Percentiles rank a stretch among this genome's conserved stretches.
These are phyloP conservation scores for Orius insidiosus DNA, from an alignment of 1,140 invertebrate species.

Conservation along the genomic window DNA sequence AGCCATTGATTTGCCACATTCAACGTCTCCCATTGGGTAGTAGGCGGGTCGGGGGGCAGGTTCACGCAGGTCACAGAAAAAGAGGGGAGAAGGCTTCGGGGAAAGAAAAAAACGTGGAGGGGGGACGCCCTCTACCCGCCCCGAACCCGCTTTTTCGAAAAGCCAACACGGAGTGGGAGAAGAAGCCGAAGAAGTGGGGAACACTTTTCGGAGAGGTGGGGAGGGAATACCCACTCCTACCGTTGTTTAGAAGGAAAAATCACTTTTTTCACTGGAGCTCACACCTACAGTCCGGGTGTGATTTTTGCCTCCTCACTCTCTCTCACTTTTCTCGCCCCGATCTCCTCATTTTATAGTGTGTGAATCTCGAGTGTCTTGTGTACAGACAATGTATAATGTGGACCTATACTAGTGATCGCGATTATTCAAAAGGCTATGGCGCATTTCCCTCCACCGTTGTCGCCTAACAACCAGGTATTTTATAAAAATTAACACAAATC, in stretches of 20 bases:
- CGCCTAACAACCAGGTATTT: conserved; percentile 8
- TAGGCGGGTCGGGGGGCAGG: too few species aligned
- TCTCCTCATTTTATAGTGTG: not conserved
- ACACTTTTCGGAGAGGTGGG: too few species aligned
- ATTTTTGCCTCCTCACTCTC: conserved; percentile 1
- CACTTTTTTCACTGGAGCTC: conserved; percentile 7
- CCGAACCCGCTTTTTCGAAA: too few species aligned
- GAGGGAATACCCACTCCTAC: not conserved
- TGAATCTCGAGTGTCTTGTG: not conserved
- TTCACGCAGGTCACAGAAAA: too few species aligned
- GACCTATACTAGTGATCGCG: not conserved
- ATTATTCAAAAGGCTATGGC: not conserved
- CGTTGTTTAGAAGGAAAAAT: not conserved
- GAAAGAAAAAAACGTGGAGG: not conserved
- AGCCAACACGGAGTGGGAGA: too few species aligned
- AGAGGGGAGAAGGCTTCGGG: too few species aligned
- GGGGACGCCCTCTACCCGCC: not conserved
- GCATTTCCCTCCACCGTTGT: conserved; percentile 4
- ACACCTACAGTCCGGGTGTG: not conserved
- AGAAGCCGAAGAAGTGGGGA: too few species aligned
- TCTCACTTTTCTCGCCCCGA: not conserved
- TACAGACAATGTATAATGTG: conserved; percentile 5
- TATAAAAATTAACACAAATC: not conserved
- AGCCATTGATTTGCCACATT: not conserved
- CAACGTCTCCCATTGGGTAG: too few species aligned